Base-by-base conservation (phyloP, 2,797 vertebrate species). In the Gadopsis bispinosus region DNA sequence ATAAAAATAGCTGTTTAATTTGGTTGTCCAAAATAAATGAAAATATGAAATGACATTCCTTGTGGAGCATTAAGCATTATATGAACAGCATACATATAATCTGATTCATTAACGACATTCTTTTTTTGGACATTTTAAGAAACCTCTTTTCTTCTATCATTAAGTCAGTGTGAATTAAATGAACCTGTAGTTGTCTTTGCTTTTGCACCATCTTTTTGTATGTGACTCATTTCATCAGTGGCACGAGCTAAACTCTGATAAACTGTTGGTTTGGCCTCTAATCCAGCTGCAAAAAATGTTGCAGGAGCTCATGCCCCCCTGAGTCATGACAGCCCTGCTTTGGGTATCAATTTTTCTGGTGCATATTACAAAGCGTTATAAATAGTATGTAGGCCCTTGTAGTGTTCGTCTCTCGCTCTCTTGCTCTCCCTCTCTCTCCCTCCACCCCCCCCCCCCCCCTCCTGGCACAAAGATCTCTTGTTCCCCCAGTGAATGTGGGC, bases 391-490 rank as follows among this genome's bases (percentile, higher is more conserved):
- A 77, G 79, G 87, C 78, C 89, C 86, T 82, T 87, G 84, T 82
- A 87, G 86, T 80, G 72, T 83, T 86, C 56, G 31, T 82, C 81
- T 90, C 80, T 87, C 86, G 62, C 86, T 79, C 76, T 51, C 72
- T 61, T 51, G 33, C 58, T 14, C 66, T 45, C 43, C n/a, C 64
- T 39, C 51, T 58, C 71, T 81, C 82, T 83, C 69, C 39, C 75
- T 69, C 87, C 90, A 81, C 73, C 79, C 90, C 89, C 26, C 37
- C 37, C 37, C 37, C n/a, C 88, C 87, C 86, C 84, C 69, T 90
- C 87, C 87, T 83, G 93, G 90, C 91, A 95, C 95, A 96, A 95
- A 95, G 94, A 92, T 89, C 91, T 94, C 94, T 95, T 96, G 95
- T 96, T 95, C 91, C 89, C 85, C 87, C 55, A 86, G 90, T 95